phyloP scores from a whole-genome alignment of 2,113 vertebrate species.

The Dermatemys mawii region DNA sequence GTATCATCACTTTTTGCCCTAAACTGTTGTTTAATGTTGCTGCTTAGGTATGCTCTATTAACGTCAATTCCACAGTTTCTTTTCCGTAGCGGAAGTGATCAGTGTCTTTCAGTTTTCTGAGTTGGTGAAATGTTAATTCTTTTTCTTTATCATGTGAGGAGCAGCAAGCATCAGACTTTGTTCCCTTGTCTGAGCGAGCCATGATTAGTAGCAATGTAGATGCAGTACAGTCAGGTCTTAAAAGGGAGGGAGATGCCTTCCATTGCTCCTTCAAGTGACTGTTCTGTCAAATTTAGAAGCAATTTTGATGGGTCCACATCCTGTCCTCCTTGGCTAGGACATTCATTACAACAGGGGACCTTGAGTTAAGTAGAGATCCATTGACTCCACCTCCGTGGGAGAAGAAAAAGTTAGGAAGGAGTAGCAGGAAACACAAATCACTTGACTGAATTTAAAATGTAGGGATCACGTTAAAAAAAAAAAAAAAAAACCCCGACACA shows the following conservation, averaged over 20 bases:
- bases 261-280: neutral
- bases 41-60: neutral
- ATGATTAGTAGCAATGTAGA: neutral
- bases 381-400: neutral
- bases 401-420: neutral
- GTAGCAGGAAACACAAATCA: neutral
- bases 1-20: neutral
- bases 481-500: neutral
- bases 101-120: neutral
- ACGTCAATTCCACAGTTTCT: neutral
- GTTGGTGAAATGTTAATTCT: neutral
- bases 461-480: neutral
- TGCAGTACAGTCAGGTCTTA: neutral
- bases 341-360: neutral
- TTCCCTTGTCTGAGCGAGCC: neutral
- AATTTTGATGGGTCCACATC: neutral
- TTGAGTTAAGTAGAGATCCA: neutral
- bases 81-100: neutral
- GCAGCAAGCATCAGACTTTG: accelerated
- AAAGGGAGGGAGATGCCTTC: neutral
- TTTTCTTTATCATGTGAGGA: neutral
- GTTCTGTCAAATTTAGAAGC: neutral
- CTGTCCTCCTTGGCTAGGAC: neutral
- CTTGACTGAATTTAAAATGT: neutral
- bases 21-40: neutral